Evolutionary conservation across 2,888 invertebrate genomes (phyloP).

Genomic region (Thera britannica): DNA sequence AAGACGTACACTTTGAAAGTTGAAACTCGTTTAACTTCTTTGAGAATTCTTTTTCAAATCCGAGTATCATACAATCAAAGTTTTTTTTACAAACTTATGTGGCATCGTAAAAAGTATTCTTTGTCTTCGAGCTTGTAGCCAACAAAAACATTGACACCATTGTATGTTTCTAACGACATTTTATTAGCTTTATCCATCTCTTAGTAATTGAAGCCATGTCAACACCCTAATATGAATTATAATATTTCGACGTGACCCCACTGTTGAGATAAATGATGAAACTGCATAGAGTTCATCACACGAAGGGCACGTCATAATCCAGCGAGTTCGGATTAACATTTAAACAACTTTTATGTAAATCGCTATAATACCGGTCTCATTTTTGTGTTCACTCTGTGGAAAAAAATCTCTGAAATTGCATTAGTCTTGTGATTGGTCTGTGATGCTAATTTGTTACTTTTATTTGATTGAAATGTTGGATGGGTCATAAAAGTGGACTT

Average conservation of each 20-base stretch:
- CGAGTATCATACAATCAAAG: too few species aligned
- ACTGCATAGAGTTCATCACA: slow-evolving; percentile 53
- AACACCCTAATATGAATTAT: slow-evolving; percentile 29
- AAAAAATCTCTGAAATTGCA: slow-evolving; percentile 55
- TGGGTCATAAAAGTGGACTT: slow-evolving; percentile 11
- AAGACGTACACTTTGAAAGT: too few species aligned
- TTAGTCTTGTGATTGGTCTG: slow-evolving; percentile 49
- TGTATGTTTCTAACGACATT: not conserved
- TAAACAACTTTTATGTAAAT: slow-evolving; percentile 84
- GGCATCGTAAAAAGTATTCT: too few species aligned
- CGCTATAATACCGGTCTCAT: slow-evolving; percentile 63
- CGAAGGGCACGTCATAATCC: slow-evolving; percentile 74
- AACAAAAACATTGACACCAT: not conserved
- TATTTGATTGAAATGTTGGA: slow-evolving; percentile 17
- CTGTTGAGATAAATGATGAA: slow-evolving; percentile 52
- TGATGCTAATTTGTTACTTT: slow-evolving; percentile 35
- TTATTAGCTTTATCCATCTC: slow-evolving; percentile 31
- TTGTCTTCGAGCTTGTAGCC: not conserved
- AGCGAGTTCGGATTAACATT: slow-evolving; percentile 77
- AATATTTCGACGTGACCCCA: slow-evolving; percentile 21
- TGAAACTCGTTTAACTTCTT: too few species aligned
- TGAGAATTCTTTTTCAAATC: too few species aligned
- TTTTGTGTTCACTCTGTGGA: slow-evolving; percentile 62
- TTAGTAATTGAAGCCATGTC: slow-evolving; percentile 29
- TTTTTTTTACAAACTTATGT: too few species aligned